phyloP scores from a whole-genome alignment of 1,140 invertebrate species.

The Antheraea mylitta region DNA sequence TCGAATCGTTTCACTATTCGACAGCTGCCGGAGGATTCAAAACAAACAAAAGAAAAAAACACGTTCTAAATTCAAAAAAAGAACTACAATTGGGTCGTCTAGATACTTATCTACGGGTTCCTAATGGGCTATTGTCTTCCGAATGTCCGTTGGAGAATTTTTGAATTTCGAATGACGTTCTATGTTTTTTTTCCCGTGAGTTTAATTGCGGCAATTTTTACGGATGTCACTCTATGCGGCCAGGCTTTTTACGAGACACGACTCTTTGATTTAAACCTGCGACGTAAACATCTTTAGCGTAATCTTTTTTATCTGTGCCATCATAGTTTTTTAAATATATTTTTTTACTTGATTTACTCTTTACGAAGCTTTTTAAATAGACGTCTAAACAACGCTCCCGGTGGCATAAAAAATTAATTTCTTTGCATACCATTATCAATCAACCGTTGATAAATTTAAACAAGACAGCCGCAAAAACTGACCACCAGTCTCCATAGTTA shows the following conservation, averaged over 20 bases:
- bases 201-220: slow-evolving; percentile 69
- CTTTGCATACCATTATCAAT: background rate
- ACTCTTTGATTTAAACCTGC: background rate
- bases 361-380: background rate
- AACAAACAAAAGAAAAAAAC: background rate
- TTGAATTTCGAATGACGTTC: slow-evolving; percentile 48
- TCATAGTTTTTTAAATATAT: background rate
- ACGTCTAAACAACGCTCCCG: background rate
- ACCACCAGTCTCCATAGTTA: too few species aligned
- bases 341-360: background rate
- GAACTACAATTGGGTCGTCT: slow-evolving; percentile 54
- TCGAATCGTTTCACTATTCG: background rate
- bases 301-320: background rate
- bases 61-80: slow-evolving; percentile 50
- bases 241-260: slow-evolving; percentile 27
- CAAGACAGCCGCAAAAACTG: too few species aligned
- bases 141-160: slow-evolving; percentile 37
- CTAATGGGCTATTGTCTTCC: slow-evolving; percentile 65
- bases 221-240: slow-evolving; percentile 53
- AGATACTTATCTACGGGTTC: slow-evolving; percentile 59
- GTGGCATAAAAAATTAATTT: background rate
- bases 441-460: background rate
- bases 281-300: background rate
- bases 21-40: background rate
- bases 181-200: slow-evolving; percentile 38